phyloP scores from a whole-genome alignment of 2,113 vertebrate genomes.

The Alces alces region DNA sequence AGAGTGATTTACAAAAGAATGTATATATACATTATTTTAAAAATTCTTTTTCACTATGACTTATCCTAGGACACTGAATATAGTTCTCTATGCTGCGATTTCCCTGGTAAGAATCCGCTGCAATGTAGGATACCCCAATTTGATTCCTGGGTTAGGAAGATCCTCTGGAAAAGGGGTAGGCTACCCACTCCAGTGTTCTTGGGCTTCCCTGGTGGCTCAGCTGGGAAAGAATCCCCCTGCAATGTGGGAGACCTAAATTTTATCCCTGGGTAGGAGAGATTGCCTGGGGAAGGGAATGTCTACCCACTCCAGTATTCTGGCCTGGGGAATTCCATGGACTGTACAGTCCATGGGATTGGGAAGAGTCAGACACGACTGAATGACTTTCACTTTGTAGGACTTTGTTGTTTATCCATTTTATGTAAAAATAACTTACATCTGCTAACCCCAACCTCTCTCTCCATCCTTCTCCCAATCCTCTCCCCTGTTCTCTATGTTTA shows the following conservation, averaged over 20 bases:
- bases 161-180: not conserved
- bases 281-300: not conserved
- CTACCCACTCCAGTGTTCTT: not conserved
- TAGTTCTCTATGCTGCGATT: not conserved
- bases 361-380: not conserved
- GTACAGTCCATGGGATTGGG: not conserved
- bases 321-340: not conserved
- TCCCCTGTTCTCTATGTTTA: not conserved
- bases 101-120: fast-evolving
- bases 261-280: not conserved
- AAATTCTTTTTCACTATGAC: not conserved
- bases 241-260: not conserved
- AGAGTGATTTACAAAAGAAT: not conserved
- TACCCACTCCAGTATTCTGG: not conserved
- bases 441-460: not conserved
- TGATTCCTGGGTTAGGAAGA: not conserved
- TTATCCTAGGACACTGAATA: not conserved
- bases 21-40: not conserved
- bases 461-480: not conserved
- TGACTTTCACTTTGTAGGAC: not conserved
- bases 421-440: not conserved
- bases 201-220: not conserved
- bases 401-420: not conserved
- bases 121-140: not conserved
- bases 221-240: not conserved